Conservation (phyloP, 2,113 vertebrate genomes). For the Lophochroa leadbeateri region DNA sequence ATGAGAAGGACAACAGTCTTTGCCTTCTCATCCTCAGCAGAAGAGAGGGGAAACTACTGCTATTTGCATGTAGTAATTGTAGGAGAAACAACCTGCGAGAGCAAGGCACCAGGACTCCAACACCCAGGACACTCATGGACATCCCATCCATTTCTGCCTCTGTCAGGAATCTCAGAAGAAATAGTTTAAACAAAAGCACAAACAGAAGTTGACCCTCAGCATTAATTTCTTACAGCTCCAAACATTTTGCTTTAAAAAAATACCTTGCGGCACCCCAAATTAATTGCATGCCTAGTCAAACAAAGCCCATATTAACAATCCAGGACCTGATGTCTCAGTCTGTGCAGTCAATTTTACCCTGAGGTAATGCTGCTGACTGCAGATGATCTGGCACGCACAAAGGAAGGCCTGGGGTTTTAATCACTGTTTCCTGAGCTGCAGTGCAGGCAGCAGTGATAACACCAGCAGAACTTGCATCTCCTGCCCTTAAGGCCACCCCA, state of each 20-base stretch:
- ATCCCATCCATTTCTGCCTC: neutral
- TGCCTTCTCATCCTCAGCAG: neutral
- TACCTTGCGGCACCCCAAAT: neutral
- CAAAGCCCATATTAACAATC: neutral
- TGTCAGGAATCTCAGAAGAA: neutral
- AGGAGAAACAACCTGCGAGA: neutral
- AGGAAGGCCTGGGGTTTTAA: neutral
- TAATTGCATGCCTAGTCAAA: conserved; percentile 6
- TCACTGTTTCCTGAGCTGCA: neutral
- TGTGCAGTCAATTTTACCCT: neutral
- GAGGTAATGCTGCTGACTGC: neutral
- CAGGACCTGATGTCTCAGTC: neutral
- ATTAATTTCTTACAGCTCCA: neutral
- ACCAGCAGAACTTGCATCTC: neutral
- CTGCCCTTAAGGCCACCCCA: neutral
- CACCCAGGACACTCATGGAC: neutral
- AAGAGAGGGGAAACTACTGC: neutral
- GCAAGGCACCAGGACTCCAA: neutral
- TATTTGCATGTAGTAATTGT: neutral
- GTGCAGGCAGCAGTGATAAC: neutral
- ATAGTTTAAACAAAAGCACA: neutral
- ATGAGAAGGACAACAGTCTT: neutral
- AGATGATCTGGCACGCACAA: neutral
- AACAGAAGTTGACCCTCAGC: neutral
- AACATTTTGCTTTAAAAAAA: neutral